Evolutionary conservation across 2,113 vertebrate species (phyloP).

Genomic region (Syngnathus typhle): DNA sequence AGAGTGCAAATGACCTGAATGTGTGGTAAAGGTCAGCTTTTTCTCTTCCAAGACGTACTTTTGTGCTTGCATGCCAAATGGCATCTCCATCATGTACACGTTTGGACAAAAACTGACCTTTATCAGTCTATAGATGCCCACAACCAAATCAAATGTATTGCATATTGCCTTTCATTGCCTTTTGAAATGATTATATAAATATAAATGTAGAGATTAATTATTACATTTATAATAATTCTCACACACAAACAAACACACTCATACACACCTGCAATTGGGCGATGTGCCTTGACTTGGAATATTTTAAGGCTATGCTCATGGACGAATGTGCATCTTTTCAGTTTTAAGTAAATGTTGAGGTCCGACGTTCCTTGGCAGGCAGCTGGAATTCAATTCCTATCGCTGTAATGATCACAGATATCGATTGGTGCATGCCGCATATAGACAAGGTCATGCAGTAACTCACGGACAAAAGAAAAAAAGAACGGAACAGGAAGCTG

Average conservation of each 20-base stretch:
- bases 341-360: conserved; percentile 35
- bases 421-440: conserved; percentile 37
- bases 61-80: neutral
- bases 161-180: neutral
- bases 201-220: neutral
- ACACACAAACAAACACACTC: neutral
- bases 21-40: conserved; percentile 25
- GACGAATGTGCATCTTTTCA: conserved; percentile 21
- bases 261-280: neutral
- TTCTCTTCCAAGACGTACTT: neutral
- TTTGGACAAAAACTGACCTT: neutral
- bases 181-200: too few species aligned
- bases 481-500: conserved; percentile 9
- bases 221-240: too few species aligned
- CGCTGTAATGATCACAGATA: conserved; percentile 50
- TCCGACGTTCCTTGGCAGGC: conserved; percentile 42
- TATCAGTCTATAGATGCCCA: neutral
- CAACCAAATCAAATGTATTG: neutral
- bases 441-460: conserved; percentile 47
- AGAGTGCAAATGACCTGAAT: conserved; percentile 23
- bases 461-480: conserved; percentile 25
- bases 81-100: neutral
- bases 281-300: neutral
- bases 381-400: conserved; percentile 45
- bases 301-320: neutral